phyloP scores from a whole-genome alignment of 2,888 invertebrate species.

The Erebia palarica region DNA sequence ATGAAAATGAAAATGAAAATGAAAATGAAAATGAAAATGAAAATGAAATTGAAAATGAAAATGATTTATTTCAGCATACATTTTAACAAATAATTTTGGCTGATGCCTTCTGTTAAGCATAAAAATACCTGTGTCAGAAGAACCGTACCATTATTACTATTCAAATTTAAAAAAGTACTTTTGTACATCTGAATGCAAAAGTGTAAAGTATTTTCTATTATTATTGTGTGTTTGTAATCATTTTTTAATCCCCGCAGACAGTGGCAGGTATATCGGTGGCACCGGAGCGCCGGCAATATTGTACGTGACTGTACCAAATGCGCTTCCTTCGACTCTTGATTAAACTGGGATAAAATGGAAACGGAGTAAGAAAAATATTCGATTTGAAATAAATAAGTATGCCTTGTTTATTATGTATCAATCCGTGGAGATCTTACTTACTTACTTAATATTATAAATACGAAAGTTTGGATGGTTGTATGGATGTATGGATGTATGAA shows the following conservation, averaged over 20 bases:
- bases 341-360: constrained; percentile 33
- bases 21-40: too few relatives aligned
- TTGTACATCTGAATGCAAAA: constrained; percentile 24
- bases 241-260: constrained; percentile 31
- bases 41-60: too few relatives aligned
- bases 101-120: too few relatives aligned
- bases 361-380: constrained; percentile 6
- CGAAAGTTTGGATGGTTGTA: too few relatives aligned
- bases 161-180: not conserved
- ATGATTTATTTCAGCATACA: too few relatives aligned
- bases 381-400: constrained; percentile 9
- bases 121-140: too few relatives aligned
- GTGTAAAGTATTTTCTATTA: constrained; percentile 27
- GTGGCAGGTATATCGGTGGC: constrained; percentile 35
- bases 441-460: too few relatives aligned
- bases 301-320: constrained; percentile 45
- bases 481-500: too few relatives aligned
- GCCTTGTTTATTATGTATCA: not conserved
- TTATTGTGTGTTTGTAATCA: constrained; percentile 26
- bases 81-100: too few relatives aligned
- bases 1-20: too few relatives aligned
- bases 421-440: too few relatives aligned
- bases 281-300: constrained; percentile 49
- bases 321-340: constrained; percentile 38
- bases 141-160: too few relatives aligned